phyloP scores from a whole-genome alignment of 2,113 vertebrate species.

The Crocuta crocuta region DNA sequence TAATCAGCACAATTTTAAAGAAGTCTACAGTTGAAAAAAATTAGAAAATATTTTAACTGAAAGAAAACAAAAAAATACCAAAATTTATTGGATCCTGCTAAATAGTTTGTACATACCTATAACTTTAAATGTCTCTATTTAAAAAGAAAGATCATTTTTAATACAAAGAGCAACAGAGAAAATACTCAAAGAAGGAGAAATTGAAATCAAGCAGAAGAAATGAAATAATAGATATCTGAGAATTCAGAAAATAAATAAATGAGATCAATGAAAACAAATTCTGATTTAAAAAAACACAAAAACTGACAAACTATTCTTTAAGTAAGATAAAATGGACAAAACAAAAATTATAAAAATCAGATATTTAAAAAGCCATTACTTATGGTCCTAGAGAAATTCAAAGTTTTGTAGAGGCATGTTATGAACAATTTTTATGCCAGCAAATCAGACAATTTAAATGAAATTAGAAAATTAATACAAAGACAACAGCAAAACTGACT shows the following conservation, averaged over 20 bases:
- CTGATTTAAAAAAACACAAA: neutral
- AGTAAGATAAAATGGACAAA: neutral
- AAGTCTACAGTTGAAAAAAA: neutral
- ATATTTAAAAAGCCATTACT: neutral
- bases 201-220: neutral
- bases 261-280: neutral
- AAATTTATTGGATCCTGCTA: neutral
- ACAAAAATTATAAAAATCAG: neutral
- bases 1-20: neutral
- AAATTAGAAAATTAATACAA: neutral
- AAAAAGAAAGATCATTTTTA: neutral
- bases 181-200: neutral
- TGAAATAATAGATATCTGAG: neutral
- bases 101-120: neutral
- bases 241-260: neutral
- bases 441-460: neutral
- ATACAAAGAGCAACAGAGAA: neutral
- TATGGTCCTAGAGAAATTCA: neutral
- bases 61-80: neutral
- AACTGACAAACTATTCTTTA: neutral
- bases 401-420: neutral
- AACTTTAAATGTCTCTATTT: neutral
- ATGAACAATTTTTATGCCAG: neutral
- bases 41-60: slow-evolving; percentile 15
- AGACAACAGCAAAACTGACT: neutral